phyloP scores from a whole-genome alignment of 2,797 vertebrate genomes.

The Apogon hyalosoma region DNA sequence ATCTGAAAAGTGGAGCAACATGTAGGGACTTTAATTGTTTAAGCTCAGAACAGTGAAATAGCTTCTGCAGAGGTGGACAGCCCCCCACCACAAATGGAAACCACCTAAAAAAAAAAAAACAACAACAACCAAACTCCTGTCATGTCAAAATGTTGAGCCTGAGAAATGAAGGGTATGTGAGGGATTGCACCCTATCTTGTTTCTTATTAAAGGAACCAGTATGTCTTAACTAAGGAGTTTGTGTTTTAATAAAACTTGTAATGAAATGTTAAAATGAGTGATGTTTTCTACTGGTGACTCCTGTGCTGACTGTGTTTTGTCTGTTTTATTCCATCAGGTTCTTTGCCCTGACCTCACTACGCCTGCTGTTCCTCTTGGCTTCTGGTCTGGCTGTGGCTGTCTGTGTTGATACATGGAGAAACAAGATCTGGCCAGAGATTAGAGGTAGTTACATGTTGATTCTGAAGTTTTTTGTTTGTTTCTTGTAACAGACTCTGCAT shows the following conservation, averaged over 20 bases:
- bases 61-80: constrained; percentile 3
- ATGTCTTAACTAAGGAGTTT: not conserved
- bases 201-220: constrained; percentile 10
- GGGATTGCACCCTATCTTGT: not conserved
- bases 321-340: constrained; percentile 83
- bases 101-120: not conserved
- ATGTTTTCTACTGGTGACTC: not conserved
- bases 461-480: constrained; percentile 20
- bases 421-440: constrained; percentile 93
- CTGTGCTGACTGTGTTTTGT: constrained; percentile 13
- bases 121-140: not conserved
- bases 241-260: constrained; percentile 1
- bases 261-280: not conserved
- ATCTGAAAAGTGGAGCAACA: constrained; percentile 40
- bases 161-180: not conserved
- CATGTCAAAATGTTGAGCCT: not conserved
- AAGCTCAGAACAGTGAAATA: constrained; percentile 4
- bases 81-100: not conserved
- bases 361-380: constrained; percentile 90
- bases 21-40: constrained; percentile 9
- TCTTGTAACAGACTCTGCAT: not conserved
- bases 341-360: constrained; percentile 92
- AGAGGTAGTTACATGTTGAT: constrained; percentile 80
- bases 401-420: constrained; percentile 93
- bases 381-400: constrained; percentile 85